phyloP scores from a whole-genome alignment of 2,888 invertebrate genomes.

The Ischnus inquisitorius region DNA sequence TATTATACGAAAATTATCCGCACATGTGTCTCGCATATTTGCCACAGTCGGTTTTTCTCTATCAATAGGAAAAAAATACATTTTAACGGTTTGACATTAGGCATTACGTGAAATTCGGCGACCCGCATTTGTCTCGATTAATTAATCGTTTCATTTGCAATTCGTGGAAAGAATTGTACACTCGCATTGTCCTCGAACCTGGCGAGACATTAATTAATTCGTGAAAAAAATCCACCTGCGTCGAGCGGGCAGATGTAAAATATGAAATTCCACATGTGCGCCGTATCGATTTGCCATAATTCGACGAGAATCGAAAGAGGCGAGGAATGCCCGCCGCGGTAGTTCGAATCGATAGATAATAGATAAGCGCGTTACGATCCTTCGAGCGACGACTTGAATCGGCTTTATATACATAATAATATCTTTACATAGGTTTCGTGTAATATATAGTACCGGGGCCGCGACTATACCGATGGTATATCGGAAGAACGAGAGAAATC shows the following conservation, averaged over 20 bases:
- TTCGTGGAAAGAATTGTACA: background rate
- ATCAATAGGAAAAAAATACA: background rate
- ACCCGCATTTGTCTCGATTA: constrained; percentile 12
- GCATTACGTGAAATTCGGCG: background rate
- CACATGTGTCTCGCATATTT: constrained; percentile 40
- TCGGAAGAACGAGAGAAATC: constrained; percentile 77
- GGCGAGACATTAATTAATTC: constrained; percentile 11
- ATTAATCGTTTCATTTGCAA: background rate
- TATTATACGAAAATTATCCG: constrained; percentile 75
- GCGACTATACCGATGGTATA: constrained; percentile 32
- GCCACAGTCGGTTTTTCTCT: background rate
- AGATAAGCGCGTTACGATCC: constrained; percentile 29
- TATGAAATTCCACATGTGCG: constrained; percentile 11
- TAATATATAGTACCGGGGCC: constrained; percentile 1
- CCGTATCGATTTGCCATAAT: constrained; percentile 2
- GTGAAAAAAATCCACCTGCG: constrained; percentile 25
- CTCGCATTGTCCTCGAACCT: background rate
- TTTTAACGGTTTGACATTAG: background rate
- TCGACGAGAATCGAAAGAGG: constrained; percentile 42
- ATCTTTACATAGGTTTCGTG: constrained; percentile 7
- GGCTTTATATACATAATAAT: constrained; percentile 1
- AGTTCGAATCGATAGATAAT: constrained; percentile 11
- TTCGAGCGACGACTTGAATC: constrained; percentile 3
- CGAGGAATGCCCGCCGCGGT: constrained; percentile 23
- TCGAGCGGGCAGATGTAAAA: constrained; percentile 22